Base-by-base conservation (phyloP, 2,888 invertebrate genomes). In the Plebejus anna region DNA sequence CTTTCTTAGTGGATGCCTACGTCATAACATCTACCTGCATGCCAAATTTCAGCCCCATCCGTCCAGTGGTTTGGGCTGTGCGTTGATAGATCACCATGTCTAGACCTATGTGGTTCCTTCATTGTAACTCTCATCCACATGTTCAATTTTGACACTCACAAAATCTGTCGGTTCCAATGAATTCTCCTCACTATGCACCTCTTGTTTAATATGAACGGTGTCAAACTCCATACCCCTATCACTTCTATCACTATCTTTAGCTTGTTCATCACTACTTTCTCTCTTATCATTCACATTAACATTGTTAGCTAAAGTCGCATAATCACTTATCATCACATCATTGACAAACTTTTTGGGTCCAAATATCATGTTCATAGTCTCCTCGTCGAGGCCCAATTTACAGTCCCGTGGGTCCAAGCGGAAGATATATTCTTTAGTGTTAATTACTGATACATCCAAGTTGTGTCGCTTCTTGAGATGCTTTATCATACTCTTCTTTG, bases 401-500 rank as follows among this genome's bases (percentile, higher is more conserved):
- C 91, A 93, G 2, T 94, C 90, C 36, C 92, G 81, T 0, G 93
- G 94, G 76, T 94, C 94, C 4, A 92, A 78, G 1, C 87, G 83
- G 0, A 81, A 86, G 84, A 85, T 92, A 80, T 84, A 89, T 1
- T 90, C 86, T 76, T 87, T 87, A 2, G 87, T 79, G 66, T 85
- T 85, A 0, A 87, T 80, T 9, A 87, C 86, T 0, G 81, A 80
- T 1, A 84, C 84, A 66, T 87, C 88, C 32, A 91, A 78, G 5
- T 84, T 84, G 81, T 95, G 95, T 0, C 94, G 89, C 70, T 88
- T 88, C 0, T 90, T 87, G n/a, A 95, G 82, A 81, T 95, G 95
- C 47, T 89, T 89, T 2, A 92, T 81, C 76, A 95, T 89, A 1
- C 94, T 90, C 59, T 91, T 88, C 78, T 90, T 90, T 7, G 90